Conservation (phyloP, 2,113 vertebrate genomes). For the Gambusia holbrooki region DNA sequence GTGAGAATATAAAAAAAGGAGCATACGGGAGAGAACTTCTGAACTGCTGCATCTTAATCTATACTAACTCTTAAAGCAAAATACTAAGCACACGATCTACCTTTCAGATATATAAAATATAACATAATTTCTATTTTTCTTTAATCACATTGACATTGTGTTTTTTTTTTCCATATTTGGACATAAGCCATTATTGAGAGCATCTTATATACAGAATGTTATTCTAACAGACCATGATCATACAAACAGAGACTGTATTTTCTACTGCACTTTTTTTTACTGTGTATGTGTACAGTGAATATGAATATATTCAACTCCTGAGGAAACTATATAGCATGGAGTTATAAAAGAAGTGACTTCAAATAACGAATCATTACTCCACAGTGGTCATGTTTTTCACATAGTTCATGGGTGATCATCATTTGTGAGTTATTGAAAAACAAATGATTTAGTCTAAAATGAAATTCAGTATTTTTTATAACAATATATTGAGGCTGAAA, state of each 20-base stretch:
- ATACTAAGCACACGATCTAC: slow-evolving; percentile 81
- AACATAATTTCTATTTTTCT: slow-evolving; percentile 56
- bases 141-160: slow-evolving; percentile 41
- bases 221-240: slow-evolving; percentile 64
- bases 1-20: slow-evolving; percentile 12
- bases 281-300: slow-evolving; percentile 63
- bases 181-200: slow-evolving; percentile 66
- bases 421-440: slow-evolving; percentile 30
- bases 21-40: slow-evolving; percentile 5
- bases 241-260: slow-evolving; percentile 76
- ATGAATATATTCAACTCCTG: slow-evolving; percentile 34
- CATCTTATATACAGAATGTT: slow-evolving; percentile 70
- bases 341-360: slow-evolving; percentile 25
- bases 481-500: slow-evolving; percentile 44
- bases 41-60: slow-evolving; percentile 64
- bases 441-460: slow-evolving; percentile 12
- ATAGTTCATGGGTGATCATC: slow-evolving; percentile 20
- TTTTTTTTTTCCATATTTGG: slow-evolving; percentile 58
- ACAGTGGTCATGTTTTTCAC: slow-evolving; percentile 28
- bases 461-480: slow-evolving; percentile 36
- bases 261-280: slow-evolving; percentile 70
- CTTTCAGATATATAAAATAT: slow-evolving; percentile 70
- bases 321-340: slow-evolving; percentile 36
- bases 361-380: slow-evolving; percentile 33
- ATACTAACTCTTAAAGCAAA: slow-evolving; percentile 62